Evolutionary conservation across 2,113 vertebrate genomes (phyloP).

Genomic region (Jacana jacana): DNA sequence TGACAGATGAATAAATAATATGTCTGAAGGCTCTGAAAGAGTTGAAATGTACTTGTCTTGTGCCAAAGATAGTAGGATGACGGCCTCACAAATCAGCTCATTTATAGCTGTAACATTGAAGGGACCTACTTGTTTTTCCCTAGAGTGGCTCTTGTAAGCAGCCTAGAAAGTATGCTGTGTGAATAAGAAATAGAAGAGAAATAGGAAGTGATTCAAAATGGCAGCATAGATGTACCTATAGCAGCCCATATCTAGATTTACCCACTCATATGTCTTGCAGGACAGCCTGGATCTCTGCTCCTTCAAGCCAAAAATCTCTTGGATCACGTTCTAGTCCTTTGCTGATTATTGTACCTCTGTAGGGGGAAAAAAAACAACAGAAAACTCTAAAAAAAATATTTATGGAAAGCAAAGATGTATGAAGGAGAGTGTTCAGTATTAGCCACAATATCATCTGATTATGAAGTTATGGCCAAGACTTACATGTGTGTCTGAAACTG

Average conservation of each 20-base stretch:
- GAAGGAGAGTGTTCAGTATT: not conserved
- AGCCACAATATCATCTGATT: not conserved
- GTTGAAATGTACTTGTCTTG: not conserved
- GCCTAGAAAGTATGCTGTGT: not conserved
- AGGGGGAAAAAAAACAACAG: fast-evolving
- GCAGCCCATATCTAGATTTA: not conserved
- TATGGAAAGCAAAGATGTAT: not conserved
- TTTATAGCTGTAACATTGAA: not conserved
- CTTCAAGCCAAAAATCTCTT: not conserved
- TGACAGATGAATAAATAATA: not conserved
- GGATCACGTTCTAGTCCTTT: not conserved
- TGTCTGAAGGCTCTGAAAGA: not conserved
- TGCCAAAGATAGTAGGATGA: not conserved
- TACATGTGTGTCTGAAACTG: fast-evolving
- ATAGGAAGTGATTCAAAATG: not conserved
- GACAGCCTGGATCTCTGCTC: not conserved
- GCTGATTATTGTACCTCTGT: not conserved
- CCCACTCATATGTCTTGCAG: not conserved
- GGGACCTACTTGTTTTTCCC: not conserved
- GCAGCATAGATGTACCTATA: not conserved
- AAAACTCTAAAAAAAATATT: not conserved
- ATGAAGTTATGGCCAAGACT: not conserved
- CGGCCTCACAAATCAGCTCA: not conserved
- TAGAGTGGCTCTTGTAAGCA: not conserved
- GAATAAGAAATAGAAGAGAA: not conserved